phyloP scores from a whole-genome alignment of 64 coral and sea anemone species.

The Pachyseris speciosa region DNA sequence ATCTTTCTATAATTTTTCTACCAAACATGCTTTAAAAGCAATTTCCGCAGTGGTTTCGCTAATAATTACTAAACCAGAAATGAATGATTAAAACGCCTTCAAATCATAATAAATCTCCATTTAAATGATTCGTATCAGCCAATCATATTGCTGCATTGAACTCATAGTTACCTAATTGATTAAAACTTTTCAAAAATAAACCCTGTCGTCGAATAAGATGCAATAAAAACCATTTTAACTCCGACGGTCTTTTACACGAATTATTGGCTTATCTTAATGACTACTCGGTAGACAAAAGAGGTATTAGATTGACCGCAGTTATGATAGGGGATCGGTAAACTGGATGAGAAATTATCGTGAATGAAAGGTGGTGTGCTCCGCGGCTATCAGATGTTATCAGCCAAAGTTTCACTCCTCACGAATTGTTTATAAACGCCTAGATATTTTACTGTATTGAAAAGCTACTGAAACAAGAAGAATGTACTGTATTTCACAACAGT shows the following conservation, averaged over 20 bases:
- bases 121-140: neutral
- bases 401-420: too few relatives aligned
- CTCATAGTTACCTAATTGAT: neutral
- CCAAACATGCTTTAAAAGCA: neutral
- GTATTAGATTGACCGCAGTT: neutral
- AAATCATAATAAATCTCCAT: neutral
- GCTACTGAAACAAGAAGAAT: too few relatives aligned
- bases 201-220: neutral
- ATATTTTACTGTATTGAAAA: too few relatives aligned
- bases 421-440: too few relatives aligned
- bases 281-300: neutral
- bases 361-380: too few relatives aligned
- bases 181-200: neutral
- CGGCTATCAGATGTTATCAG: too few relatives aligned
- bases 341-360: too few relatives aligned
- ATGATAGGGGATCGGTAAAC: too few relatives aligned
- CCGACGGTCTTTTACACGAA: neutral
- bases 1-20: neutral
- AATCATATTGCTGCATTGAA: neutral
- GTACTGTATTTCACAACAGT: too few relatives aligned
- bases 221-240: neutral
- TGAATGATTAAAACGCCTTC: neutral
- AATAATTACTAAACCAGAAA: neutral
- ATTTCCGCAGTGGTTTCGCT: neutral
- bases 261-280: conserved; percentile 19